Evolutionary conservation across 1,140 invertebrate species (phyloP).

Genomic region (Colletes gigas): DNA sequence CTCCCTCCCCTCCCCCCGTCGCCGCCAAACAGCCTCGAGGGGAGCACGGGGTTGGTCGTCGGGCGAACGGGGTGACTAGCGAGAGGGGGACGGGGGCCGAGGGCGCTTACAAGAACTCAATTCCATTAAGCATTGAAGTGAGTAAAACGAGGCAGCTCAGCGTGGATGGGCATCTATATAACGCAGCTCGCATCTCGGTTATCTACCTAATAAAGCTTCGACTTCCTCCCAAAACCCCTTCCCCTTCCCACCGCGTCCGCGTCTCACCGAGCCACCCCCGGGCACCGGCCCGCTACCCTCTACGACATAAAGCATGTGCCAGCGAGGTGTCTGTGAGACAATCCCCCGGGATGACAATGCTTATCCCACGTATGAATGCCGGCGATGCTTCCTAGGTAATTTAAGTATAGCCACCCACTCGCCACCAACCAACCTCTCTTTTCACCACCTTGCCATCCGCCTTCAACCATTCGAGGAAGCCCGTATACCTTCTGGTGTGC

Average conservation of each 20-base stretch:
- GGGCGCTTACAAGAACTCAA: constrained; percentile 76
- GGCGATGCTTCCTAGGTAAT: constrained; percentile 71
- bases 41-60: constrained; percentile 13
- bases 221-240: constrained; percentile 42
- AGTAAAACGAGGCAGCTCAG: constrained; percentile 75
- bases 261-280: constrained; percentile 11
- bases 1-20: constrained; percentile 10
- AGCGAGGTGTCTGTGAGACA: constrained; percentile 75
- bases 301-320: constrained; percentile 69
- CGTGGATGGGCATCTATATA: constrained; percentile 74
- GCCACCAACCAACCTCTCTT: constrained; percentile 31
- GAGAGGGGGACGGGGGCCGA: constrained; percentile 30
- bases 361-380: constrained; percentile 72
- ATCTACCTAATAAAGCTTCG: constrained; percentile 77
- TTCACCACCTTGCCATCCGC: constrained; percentile 36
- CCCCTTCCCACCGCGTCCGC: constrained; percentile 14
- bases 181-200: constrained; percentile 74
- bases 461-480: constrained; percentile 18
- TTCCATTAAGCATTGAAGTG: constrained; percentile 78
- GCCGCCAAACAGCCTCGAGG: not conserved
- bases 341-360: constrained; percentile 75
- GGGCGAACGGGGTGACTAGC: constrained; percentile 27
- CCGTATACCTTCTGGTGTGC: constrained; percentile 29
- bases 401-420: constrained; percentile 65
- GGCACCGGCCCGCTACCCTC: constrained; percentile 20